Percentiles rank a stretch among this genome's conserved stretches.
phyloP scores from a whole-genome alignment of 2,888 invertebrate genomes.

The Diaphora mendica region DNA sequence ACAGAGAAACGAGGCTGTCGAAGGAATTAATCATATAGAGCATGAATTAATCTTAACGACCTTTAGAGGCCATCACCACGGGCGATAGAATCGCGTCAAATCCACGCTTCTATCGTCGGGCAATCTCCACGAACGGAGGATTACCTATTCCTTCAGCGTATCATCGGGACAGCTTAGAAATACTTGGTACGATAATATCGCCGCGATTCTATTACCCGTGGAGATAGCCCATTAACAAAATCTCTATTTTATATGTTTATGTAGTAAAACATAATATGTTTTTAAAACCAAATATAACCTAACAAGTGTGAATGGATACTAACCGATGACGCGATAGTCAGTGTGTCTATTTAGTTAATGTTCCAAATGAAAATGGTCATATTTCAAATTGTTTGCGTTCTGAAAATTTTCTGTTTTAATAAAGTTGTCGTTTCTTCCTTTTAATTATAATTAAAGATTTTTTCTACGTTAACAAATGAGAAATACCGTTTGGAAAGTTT shows the following conservation, averaged over 20 bases:
- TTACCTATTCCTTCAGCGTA: no score
- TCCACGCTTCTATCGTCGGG: no score
- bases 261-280: no score
- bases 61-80: no score
- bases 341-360: conserved; percentile 45
- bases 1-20: no score
- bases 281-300: neutral
- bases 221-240: no score
- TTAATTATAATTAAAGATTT: neutral
- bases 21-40: neutral
- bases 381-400: conserved; percentile 29
- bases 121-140: no score
- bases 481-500: neutral
- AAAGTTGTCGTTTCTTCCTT: neutral
- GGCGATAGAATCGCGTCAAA: no score
- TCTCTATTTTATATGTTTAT: no score
- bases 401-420: neutral
- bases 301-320: conserved; percentile 31
- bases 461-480: neutral
- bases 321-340: conserved; percentile 43
- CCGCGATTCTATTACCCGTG: no score
- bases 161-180: no score
- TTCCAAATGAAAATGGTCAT: conserved; percentile 32
- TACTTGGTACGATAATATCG: no score
- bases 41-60: neutral